Base-by-base conservation (phyloP, 2,113 vertebrate species). In the Lampris incognitus region DNA sequence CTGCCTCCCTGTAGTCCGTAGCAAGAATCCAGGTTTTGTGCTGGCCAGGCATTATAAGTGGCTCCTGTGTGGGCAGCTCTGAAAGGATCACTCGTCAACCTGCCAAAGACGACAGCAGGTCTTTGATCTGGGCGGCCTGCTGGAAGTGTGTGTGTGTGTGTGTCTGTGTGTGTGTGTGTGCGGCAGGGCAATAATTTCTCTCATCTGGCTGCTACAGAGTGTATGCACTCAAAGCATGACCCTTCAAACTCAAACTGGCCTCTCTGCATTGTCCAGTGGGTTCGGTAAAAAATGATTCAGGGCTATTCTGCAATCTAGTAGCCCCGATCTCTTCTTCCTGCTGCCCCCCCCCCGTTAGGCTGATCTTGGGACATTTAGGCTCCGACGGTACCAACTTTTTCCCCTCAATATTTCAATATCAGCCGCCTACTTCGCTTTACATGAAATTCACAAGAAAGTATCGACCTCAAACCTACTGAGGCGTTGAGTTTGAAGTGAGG, bases 51-150 rank as follows among this genome's bases (percentile, higher is more conserved):
- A 82, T 89, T 85, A 90, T 88, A 91, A 91, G 86, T 82, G 88
- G 76, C 70, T 86, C 83, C 84, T 88, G 88, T 92, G 88, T 87
- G 88, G 78, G 82, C 77, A 78, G 85, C 83, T 65, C 84, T 88
- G 87, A 91, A 87, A 86, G 85, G 85, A 87, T 88, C 86, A 83
- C 89, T 91, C 85, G 81, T 88, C 81, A 84, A 81, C 63, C 71
- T 90, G 87, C 86, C 88, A 90, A 87, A 90, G 88, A 90, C 86
- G 85, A 89, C 87, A 89, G 90, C 81, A 52, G 85, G 72, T 68
- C 83, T 85, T 87, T 91, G 89, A 91, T 91, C 87, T 85, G 67
- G 63, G 70, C 62, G 2, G 76, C 64, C 64, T 67, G 83, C 79
- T 83, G 76, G 84, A 74, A 51, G 38, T 65, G 59, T 72, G 61